phyloP scores from a whole-genome alignment of 2,113 vertebrate species.

The Polyodon spathula region DNA sequence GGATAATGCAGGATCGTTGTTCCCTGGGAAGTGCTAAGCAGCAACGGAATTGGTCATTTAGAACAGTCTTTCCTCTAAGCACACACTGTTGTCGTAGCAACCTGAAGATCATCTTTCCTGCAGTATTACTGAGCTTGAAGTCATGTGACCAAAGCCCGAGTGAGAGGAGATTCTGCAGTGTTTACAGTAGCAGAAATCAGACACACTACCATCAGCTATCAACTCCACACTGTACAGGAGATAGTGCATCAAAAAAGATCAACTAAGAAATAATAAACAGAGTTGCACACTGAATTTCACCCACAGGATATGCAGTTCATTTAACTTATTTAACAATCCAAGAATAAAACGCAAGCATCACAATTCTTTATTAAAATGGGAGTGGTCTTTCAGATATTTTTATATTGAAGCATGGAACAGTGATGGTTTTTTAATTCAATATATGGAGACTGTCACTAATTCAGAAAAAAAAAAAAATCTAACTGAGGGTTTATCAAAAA shows the following conservation, averaged over 20 bases:
- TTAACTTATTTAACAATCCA: no score
- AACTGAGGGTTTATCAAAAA: no score
- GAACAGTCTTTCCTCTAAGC: conserved; percentile 38
- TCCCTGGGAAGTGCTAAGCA: conserved; percentile 32
- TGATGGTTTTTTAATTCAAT: no score
- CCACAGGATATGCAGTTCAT: no score
- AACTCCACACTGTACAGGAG: neutral
- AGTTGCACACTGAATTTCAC: no score
- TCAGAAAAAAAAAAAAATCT: no score
- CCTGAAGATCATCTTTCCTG: conserved; percentile 42
- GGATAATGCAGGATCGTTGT: conserved; percentile 36
- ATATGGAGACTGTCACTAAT: no score
- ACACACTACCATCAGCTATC: neutral
- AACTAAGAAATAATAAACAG: neutral
- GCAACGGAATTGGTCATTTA: conserved; percentile 36
- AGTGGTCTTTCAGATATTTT: no score
- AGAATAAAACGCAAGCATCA: no score
- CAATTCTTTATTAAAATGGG: no score
- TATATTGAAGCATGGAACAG: no score
- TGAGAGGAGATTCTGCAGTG: conserved; percentile 11
- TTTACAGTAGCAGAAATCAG: neutral
- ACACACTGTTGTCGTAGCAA: conserved; percentile 62
- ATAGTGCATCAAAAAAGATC: neutral
- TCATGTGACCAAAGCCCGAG: conserved; percentile 16
- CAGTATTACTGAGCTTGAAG: conserved; percentile 32